Conservation (phyloP, 37 sponge, comb jelly and placozoan species). For the Bolinopsis microptera region DNA sequence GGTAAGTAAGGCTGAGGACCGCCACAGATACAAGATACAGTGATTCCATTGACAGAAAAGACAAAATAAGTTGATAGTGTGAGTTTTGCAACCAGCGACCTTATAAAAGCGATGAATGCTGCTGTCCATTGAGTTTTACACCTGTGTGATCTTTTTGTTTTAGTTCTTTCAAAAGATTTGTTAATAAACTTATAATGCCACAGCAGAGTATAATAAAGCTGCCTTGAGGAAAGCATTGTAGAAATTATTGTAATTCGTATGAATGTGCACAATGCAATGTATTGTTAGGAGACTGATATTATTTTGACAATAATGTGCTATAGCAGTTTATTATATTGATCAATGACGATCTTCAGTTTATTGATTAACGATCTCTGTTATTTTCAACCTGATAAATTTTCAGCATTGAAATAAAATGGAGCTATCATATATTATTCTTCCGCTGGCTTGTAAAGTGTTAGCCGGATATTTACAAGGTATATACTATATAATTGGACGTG, state of each 20-base stretch:
- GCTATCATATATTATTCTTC: not conserved
- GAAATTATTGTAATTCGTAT: not conserved
- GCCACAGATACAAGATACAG: too few relatives aligned
- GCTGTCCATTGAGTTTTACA: not conserved
- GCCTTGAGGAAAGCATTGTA: not conserved
- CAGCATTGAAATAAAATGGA: not conserved
- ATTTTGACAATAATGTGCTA: not conserved
- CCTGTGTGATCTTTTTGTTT: not conserved
- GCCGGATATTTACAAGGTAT: not conserved
- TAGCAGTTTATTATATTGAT: too few relatives aligned
- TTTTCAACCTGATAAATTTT: not conserved
- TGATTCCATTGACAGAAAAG: not conserved
- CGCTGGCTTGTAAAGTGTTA: not conserved
- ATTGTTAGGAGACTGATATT: not conserved
- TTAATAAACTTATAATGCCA: not conserved
- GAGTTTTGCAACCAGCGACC: not conserved
- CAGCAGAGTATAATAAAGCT: not conserved
- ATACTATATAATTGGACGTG: slow-evolving; percentile 32
- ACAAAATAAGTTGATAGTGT: not conserved
- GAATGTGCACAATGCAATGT: not conserved
- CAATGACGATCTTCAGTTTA: too few relatives aligned
- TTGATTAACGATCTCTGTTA: not conserved
- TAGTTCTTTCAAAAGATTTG: not conserved
- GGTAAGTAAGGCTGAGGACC: too few relatives aligned
- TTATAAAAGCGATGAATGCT: not conserved